A percentile compares a stretch with the other conserved stretches of the same genome.
Evolutionary conservation across 2,113 vertebrate species (phyloP).

Genomic region (Enhydra lutris): DNA sequence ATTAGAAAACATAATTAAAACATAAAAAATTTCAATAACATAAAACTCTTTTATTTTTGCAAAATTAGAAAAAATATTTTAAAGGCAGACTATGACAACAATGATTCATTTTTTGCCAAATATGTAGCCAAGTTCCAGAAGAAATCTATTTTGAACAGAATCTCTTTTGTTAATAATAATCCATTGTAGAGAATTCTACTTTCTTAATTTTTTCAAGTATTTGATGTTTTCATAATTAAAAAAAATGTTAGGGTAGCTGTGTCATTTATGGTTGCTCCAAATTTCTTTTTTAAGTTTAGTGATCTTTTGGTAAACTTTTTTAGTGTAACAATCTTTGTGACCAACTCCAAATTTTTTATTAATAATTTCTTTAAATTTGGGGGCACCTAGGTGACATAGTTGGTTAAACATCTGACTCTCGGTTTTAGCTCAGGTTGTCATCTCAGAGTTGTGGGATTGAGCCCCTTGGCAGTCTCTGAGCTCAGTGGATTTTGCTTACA

Average conservation of each 20-base stretch:
- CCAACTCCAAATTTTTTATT: neutral
- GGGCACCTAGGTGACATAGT: neutral
- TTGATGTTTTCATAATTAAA: neutral
- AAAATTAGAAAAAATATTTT: neutral
- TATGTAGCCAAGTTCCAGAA: neutral
- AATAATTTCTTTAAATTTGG: neutral
- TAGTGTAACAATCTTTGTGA: neutral
- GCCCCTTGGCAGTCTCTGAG: neutral
- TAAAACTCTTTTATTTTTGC: no score
- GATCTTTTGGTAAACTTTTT: neutral
- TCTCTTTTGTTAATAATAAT: neutral
- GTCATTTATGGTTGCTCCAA: neutral
- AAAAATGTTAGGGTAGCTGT: neutral
- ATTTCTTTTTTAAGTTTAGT: neutral
- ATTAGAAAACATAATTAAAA: neutral
- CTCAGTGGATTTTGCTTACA: neutral
- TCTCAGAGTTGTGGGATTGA: neutral
- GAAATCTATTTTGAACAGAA: neutral
- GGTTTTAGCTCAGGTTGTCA: neutral
- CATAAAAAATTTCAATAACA: no score
- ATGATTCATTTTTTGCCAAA: neutral
- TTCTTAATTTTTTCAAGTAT: neutral
- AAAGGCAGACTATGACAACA: neutral
- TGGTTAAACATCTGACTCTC: neutral
- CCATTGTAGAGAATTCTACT: neutral